Base-by-base conservation (phyloP, 2,797 vertebrate species). In the Hapalemur alaotrensis region DNA sequence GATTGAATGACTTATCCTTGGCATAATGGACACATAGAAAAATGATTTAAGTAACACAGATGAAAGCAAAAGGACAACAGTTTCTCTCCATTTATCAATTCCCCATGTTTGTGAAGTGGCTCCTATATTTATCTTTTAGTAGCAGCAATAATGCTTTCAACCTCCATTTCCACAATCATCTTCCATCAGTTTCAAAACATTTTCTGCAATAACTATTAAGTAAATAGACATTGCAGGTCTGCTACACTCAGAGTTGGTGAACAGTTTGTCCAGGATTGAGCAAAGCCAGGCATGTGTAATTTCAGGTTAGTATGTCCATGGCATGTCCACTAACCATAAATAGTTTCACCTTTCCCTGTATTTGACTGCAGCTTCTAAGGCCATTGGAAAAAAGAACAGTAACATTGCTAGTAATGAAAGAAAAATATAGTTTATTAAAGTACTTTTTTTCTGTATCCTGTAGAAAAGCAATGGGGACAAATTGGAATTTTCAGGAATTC, bases 321-420 rank as follows among this genome's bases (percentile, higher is more conserved):
- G 7, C 13, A 4, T 30, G 12, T 38, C 57, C 18, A 20, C 38
- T 80, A 38, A 65, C 41, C 7, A 4, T 50, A 32, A 82, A 7
- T 9, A 25, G 7, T 63, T 94, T 83, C 7, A 4, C 5, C 35
- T 78, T 90, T 89, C 3, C 32, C 46, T 93, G 0, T 79, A 57
- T 76, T 95, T 95, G 35, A 89, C 72, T 93, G 84, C 59, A 79
- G 30, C 23, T 78, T 90, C 28, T 92, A 81, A 96, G 25, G 61
- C 79, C 11, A 70, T 43, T 91, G 50, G 46, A 50, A 79, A 83
- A 75, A 76, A 17, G 38, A 65, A 82, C 52, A 94, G 41, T 83
- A 54, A 46, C 79, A 63, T 91, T 86, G 61, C 67, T 73, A 89
- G 25, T 78, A 86, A 61, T 93, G 46, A 63, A 87, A 82, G 57